These are phyloP conservation scores for Alligator sinensis DNA, from an alignment of 2,113 vertebrate species.

Conservation along the genomic window DNA sequence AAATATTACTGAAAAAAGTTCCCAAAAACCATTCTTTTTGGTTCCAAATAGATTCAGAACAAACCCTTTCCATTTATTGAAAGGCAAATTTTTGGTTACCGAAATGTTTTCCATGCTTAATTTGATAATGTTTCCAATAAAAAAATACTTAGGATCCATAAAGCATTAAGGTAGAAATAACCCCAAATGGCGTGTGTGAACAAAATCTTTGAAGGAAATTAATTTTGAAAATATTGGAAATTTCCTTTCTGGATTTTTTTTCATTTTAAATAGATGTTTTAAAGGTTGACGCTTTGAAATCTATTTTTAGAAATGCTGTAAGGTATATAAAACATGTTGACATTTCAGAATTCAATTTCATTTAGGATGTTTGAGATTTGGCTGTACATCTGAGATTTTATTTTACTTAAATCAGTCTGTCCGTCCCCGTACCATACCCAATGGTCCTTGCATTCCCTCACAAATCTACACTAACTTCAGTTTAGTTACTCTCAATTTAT, in stretches of 20 bases:
- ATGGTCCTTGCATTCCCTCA: neutral
- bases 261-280: too few relatives aligned
- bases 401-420: neutral
- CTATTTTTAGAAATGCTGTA: too few relatives aligned
- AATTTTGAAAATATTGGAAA: too few relatives aligned
- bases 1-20: fast-evolving
- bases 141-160: neutral
- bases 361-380: neutral
- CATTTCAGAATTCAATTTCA: too few relatives aligned
- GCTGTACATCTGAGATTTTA: neutral
- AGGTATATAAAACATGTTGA: too few relatives aligned
- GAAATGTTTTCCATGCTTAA: fast-evolving
- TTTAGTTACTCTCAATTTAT: neutral
- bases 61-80: neutral
- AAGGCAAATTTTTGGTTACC: neutral
- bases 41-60: neutral
- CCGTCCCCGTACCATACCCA: neutral
- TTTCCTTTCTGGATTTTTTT: too few relatives aligned
- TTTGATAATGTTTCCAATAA: neutral
- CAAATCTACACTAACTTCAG: neutral
- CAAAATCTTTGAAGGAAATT: neutral
- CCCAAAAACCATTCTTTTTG: neutral
- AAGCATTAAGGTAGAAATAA: too few relatives aligned
- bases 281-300: too few relatives aligned
- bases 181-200: neutral